phyloP scores from a whole-genome alignment of 2,888 invertebrate genomes.

The Ectobius pallidus region DNA sequence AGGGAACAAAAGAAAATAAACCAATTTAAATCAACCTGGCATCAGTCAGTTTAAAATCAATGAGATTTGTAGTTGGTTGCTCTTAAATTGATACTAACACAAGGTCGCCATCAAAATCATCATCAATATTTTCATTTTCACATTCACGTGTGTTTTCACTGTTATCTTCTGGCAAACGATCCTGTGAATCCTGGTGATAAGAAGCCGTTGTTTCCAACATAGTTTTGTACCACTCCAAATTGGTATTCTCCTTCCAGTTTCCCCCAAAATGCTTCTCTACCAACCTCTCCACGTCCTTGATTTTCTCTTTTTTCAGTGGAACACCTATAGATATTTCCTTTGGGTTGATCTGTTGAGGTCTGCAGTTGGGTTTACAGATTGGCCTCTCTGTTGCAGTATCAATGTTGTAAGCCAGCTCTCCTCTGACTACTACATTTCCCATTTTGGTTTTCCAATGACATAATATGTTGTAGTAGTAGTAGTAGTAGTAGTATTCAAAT shows the following conservation, averaged over 20 bases:
- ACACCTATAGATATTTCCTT: neutral
- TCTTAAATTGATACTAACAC: neutral
- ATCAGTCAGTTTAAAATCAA: neutral
- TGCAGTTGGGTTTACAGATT: neutral
- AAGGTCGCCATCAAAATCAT: neutral
- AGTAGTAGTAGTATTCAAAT: too few relatives aligned
- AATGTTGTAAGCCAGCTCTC: neutral
- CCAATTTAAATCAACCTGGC: neutral
- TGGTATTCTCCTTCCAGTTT: neutral
- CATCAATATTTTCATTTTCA: neutral
- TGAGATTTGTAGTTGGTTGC: neutral
- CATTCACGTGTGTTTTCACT: neutral
- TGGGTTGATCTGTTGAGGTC: neutral
- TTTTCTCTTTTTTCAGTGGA: neutral
- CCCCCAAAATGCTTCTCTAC: neutral
- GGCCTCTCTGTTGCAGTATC: neutral
- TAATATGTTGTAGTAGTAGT: too few relatives aligned
- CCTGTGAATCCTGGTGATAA: neutral
- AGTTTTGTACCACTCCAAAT: neutral
- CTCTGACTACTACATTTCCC: neutral
- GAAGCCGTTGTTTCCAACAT: neutral
- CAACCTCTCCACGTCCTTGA: neutral
- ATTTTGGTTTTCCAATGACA: neutral
- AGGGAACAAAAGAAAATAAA: neutral
- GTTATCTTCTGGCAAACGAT: neutral